Conservation (phyloP, 2,113 vertebrate genomes). For the Monopterus albus region DNA sequence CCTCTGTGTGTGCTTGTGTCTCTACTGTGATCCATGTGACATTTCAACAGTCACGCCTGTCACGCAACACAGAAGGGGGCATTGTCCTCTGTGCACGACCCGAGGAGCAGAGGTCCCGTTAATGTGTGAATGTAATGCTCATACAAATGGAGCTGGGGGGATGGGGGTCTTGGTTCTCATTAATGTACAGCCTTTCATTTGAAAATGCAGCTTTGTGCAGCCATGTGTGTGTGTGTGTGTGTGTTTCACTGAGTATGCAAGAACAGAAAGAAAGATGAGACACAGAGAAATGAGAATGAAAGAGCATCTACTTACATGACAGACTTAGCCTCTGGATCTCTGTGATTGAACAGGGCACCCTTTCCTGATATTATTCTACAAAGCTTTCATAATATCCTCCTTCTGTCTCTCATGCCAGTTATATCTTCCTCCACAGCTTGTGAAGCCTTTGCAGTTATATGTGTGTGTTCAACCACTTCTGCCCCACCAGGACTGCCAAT, state of each 20-base stretch:
- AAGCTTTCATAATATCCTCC: slow-evolving; percentile 54
- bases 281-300: slow-evolving; percentile 43
- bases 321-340: slow-evolving; percentile 62
- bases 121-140: slow-evolving; percentile 41
- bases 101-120: slow-evolving; percentile 34
- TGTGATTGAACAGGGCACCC: slow-evolving; percentile 60
- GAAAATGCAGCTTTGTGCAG: slow-evolving; percentile 24
- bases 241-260: slow-evolving; percentile 50
- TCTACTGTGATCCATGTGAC: slow-evolving; percentile 70
- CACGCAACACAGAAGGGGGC: slow-evolving; percentile 37
- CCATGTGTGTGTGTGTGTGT: not conserved
- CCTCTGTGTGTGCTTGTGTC: slow-evolving; percentile 14
- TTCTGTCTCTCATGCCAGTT: slow-evolving; percentile 36
- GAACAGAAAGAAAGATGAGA: slow-evolving; percentile 25
- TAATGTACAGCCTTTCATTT: slow-evolving; percentile 57
- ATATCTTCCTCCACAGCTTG: slow-evolving; percentile 27
- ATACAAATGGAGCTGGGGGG: slow-evolving; percentile 18
- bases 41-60: slow-evolving; percentile 76
- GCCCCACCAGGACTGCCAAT: slow-evolving; percentile 47
- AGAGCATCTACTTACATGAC: slow-evolving; percentile 75
- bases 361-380: slow-evolving; percentile 60
- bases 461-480: slow-evolving; percentile 18
- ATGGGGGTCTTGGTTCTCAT: too few species aligned
- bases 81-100: slow-evolving; percentile 10
- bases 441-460: slow-evolving; percentile 18